These are phyloP conservation scores for Drosophila melanosoma DNA, from an alignment of 2,888 invertebrate species.

Conservation along the genomic window DNA sequence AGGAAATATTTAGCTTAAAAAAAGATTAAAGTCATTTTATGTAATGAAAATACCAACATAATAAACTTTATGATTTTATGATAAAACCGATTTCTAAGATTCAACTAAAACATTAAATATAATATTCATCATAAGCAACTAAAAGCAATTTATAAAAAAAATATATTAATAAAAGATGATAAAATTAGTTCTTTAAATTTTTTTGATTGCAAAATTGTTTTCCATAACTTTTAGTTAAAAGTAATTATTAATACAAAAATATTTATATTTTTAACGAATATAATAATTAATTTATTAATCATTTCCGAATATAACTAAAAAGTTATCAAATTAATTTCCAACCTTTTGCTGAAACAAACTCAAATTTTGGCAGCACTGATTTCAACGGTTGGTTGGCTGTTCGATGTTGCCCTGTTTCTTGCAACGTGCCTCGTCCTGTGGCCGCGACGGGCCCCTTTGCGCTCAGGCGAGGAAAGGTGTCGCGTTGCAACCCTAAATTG, in stretches of 20 bases:
- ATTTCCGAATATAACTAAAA: not conserved
- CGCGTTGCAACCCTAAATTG: conserved; percentile 78
- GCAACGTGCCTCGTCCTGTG: conserved; percentile 8
- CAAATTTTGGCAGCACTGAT: not conserved
- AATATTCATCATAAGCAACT: not conserved
- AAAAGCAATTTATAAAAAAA: too few species aligned
- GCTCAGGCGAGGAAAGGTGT: conserved; percentile 66
- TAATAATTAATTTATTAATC: not conserved
- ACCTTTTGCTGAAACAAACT: not conserved
- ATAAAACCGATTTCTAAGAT: not conserved
- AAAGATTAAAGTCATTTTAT: too few species aligned
- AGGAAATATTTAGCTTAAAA: too few species aligned
- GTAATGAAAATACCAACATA: too few species aligned
- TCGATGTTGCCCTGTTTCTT: not conserved
- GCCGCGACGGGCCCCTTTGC: conserved; percentile 25
- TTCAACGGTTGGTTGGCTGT: conserved; percentile 1
- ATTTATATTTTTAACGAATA: not conserved
- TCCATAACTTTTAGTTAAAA: not conserved
- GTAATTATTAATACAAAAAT: not conserved
- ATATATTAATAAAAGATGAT: not conserved
- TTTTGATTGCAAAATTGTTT: not conserved
- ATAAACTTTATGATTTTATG: too few species aligned
- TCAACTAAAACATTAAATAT: not conserved
- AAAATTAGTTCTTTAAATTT: not conserved
- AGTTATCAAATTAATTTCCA: not conserved